phyloP scores from a whole-genome alignment of 2,113 vertebrate species.

The Monopterus albus region DNA sequence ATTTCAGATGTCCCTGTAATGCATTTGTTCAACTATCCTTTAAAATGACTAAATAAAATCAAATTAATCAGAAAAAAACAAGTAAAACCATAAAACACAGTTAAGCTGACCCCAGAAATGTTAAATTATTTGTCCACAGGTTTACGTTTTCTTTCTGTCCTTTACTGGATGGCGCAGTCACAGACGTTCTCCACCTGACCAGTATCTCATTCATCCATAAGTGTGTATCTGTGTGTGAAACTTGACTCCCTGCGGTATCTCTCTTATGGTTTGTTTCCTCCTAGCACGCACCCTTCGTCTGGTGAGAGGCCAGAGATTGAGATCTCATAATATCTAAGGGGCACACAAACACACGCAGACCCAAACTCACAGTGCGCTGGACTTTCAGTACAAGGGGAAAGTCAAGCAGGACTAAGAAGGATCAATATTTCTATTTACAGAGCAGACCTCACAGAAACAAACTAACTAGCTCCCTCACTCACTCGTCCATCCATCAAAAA shows the following conservation, averaged over 20 bases:
- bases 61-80: too few species aligned
- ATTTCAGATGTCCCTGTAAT: too few species aligned
- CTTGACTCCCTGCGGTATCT: background rate
- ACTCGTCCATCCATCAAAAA: background rate
- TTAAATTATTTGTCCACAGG: too few species aligned
- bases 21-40: too few species aligned
- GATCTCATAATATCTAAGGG: slow-evolving; percentile 23
- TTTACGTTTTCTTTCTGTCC: background rate
- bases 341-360: slow-evolving; percentile 19
- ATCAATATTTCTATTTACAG: slow-evolving; percentile 45
- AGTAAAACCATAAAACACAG: too few species aligned
- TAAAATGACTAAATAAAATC: too few species aligned
- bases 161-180: slow-evolving; percentile 9
- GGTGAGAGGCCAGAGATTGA: slow-evolving; percentile 34
- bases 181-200: slow-evolving; percentile 27
- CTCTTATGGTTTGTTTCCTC: slow-evolving; percentile 36
- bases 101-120: too few species aligned
- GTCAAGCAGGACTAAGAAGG: slow-evolving; percentile 8
- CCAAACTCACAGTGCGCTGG: slow-evolving; percentile 7
- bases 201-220: slow-evolving; percentile 5
- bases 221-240: background rate
- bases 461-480: too few species aligned
- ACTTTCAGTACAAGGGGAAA: slow-evolving; percentile 5
- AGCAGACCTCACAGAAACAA: background rate
- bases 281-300: slow-evolving; percentile 27